These are phyloP conservation scores for Folsomia manolachei DNA, from an alignment of 2,888 invertebrate genomes.

Conservation along the genomic window DNA sequence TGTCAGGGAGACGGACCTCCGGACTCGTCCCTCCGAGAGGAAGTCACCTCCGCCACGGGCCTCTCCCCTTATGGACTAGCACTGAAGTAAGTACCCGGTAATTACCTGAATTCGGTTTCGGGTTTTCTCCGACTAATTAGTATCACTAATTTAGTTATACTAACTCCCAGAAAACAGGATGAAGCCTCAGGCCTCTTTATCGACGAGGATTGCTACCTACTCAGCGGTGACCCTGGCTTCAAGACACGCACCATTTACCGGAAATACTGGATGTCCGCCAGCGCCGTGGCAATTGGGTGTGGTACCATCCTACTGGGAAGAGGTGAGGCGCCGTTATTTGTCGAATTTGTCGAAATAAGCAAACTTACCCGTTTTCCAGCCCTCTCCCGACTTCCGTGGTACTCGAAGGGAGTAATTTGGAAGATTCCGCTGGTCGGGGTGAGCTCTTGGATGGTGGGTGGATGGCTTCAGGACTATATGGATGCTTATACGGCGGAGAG, in stretches of 20 bases:
- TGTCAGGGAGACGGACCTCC: neutral
- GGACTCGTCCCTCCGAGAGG: neutral
- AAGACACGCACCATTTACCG: neutral
- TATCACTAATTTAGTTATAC: neutral
- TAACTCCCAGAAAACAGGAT: neutral
- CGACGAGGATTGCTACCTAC: neutral
- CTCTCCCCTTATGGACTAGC: neutral
- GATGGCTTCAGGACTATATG: neutral
- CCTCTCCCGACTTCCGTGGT: neutral
- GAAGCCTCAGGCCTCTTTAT: neutral
- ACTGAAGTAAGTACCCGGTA: neutral
- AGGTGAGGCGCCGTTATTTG: neutral
- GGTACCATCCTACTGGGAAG: neutral
- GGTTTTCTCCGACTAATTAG: neutral
- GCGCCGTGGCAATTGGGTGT: neutral
- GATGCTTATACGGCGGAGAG: neutral
- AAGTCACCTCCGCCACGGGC: neutral
- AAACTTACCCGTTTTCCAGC: neutral
- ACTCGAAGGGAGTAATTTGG: neutral
- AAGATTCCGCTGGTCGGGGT: neutral
- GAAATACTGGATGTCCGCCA: neutral
- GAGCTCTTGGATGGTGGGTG: neutral
- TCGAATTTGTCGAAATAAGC: neutral
- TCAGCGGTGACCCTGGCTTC: neutral
- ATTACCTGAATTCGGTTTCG: neutral